phyloP scores from a whole-genome alignment of 2,797 vertebrate species.

The Clarias platycephalus region DNA sequence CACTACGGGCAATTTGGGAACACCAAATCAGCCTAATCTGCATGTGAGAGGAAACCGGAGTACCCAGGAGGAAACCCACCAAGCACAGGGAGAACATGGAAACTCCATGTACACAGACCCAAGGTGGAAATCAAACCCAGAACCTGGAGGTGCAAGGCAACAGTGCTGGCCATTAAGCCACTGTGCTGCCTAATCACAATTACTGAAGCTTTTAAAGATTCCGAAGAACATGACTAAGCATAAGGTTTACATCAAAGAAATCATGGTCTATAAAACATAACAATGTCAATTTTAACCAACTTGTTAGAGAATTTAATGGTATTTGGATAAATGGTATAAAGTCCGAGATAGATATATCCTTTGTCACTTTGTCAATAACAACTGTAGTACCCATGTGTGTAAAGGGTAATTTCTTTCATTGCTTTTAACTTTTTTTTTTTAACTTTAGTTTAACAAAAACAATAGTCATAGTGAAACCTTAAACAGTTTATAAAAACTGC shows the following conservation, averaged over 20 bases:
- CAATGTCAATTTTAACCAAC: neutral
- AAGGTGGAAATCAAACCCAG: too few species aligned
- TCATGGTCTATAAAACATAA: neutral
- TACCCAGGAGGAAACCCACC: too few species aligned
- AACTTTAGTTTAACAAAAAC: neutral
- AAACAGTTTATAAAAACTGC: neutral
- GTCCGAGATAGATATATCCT: neutral
- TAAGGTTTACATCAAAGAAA: neutral
- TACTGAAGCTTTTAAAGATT: neutral
- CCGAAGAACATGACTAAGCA: neutral
- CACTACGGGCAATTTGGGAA: too few species aligned
- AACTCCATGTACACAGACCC: too few species aligned
- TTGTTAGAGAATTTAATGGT: neutral
- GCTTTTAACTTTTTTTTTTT: too few species aligned
- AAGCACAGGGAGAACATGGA: too few species aligned
- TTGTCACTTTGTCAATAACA: too few species aligned
- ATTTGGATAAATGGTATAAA: neutral
- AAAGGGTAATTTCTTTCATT: neutral
- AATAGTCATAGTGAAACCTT: neutral
- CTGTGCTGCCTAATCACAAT: neutral
- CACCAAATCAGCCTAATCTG: too few species aligned
- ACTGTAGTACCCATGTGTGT: neutral
- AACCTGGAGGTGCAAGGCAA: too few species aligned
- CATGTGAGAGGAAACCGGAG: too few species aligned
- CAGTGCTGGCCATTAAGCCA: too few species aligned